Evolutionary conservation across 2,888 invertebrate species (phyloP), one percentile per base, ranked within the genome.

Genomic region (Lampropteryx suffumata): DNA sequence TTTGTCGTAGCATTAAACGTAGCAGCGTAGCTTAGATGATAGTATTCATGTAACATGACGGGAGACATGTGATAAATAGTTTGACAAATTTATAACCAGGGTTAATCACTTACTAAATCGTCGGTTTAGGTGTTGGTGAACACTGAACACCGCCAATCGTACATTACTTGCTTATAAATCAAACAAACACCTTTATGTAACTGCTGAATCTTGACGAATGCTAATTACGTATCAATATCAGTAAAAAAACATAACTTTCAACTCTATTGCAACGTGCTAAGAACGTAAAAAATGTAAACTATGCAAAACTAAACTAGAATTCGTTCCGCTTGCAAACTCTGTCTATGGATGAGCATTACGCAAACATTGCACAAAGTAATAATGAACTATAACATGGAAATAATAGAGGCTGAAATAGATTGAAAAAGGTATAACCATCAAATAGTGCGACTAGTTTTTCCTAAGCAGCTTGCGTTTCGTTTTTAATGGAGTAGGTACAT

Each of bases 311-410:
- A 21, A 42, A 46, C 43, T 51, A 52, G 44, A 53, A 67, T 59
- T 62, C 67, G 73, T 74, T 73, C 69, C 70, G 69, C 67, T 69
- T 43, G 39, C 58, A 64, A 61, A 56, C 64, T 67, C 67, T 56
- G 54, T 63, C 65, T 69, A 69, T 66, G 66, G 64, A 59, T 62
- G 52, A 52, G 61, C 55, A 64, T 72, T 73, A 68, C 70, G 69
- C 64, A 70, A 71, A 67, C 53, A 59, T 54, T 59, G 56, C 41
- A 35, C 35, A 26, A 33, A 49, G 24, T 45, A 29, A 41, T 41
- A 33, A 24, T 42, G 3, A 55, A 52, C 63, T 47, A 53, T 55
- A 65, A 46, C 4, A 0, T 1, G 3, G 3, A 39, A n/a, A 11
- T 9, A n/a, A 41, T 41, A 45, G 11, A 10, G 45, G 7, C 9